Base-by-base conservation (phyloP, 2,888 invertebrate species). In the Eurytoma adleriae region DNA sequence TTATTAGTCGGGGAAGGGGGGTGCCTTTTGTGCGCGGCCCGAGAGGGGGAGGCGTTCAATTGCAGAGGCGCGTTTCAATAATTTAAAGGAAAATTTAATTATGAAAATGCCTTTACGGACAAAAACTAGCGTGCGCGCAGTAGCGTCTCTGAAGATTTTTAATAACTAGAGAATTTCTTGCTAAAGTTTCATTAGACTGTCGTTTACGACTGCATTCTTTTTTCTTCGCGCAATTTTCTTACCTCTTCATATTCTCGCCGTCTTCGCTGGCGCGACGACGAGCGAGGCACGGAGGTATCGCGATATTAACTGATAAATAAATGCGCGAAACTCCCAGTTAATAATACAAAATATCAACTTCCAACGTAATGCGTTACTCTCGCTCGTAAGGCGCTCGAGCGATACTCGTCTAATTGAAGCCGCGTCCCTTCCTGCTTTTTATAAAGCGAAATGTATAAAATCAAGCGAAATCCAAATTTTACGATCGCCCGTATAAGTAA, bases 41-140 rank as follows among this genome's bases (percentile, higher is more conserved):
- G 10, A 40, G 10, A 10, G 40, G 10, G 10, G 0, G 40, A 10
- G 40, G 40, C 40, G 61, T 61, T 40, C 20, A 13, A 27, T 16
- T 13, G 13, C 16, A 27, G 3, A 61, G 20, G 27, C 61, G 61
- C n/a, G 27, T 62, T 52, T 62, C 61, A 61, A 24, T 71, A 40
- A 61, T 71, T 57, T 20, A 30, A 18, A 61, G 24, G 68, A 30
- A 73, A 73, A 73, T 73, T 73, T 73, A 73, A 73, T 73, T 73
- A 73, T 18, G 72, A 50, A 61, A 71, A 71, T 71, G 20, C 61
- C 71, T 20, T 18, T 18, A 14, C 50, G 50, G 2, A 50, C 20
- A 48, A 70, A 70, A 54, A 70, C 12, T 50, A 16, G 59, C 14
- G 24, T 56, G 48, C 5, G 24, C 52, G 30, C 5, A n/a, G 20